Percentiles rank a stretch among this genome's conserved stretches.
These are phyloP conservation scores for Eptesicus fuscus DNA, from an alignment of 2,113 vertebrate genomes.

Conservation along the genomic window DNA sequence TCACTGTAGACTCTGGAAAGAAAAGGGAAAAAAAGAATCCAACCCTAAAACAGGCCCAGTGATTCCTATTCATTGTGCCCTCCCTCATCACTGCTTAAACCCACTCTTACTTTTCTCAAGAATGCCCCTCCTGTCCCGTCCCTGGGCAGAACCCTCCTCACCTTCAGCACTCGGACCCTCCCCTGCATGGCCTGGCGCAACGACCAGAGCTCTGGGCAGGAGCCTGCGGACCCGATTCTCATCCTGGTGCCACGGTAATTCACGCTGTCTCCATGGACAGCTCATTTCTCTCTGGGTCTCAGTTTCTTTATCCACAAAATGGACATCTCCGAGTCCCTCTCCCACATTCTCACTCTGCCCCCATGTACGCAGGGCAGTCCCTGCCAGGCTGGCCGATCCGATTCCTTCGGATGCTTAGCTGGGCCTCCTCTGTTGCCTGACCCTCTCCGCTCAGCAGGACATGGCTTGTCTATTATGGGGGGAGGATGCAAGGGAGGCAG, in stretches of 20 bases:
- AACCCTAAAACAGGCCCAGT: neutral
- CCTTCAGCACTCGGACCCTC: too few species aligned
- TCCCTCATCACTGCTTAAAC: neutral
- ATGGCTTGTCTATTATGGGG: neutral
- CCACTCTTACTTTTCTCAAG: neutral
- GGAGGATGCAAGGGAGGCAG: neutral
- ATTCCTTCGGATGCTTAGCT: neutral
- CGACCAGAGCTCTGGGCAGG: neutral
- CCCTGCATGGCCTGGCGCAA: too few species aligned
- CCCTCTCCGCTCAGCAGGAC: neutral
- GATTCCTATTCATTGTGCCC: neutral
- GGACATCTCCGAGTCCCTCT: neutral
- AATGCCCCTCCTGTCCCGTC: neutral
- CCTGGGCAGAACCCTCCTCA: neutral
- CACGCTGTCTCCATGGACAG: neutral
- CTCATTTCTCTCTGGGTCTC: neutral
- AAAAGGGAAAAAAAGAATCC: constrained; percentile 58
- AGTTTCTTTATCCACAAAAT: neutral
- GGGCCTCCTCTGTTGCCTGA: neutral
- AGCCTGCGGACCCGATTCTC: neutral
- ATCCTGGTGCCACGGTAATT: neutral
- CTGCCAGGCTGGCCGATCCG: neutral
- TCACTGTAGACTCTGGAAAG: constrained; percentile 83
- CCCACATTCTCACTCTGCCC: neutral
- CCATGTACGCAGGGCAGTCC: neutral